phyloP scores from a whole-genome alignment of 2,797 vertebrate genomes.

The Columba guinea region DNA sequence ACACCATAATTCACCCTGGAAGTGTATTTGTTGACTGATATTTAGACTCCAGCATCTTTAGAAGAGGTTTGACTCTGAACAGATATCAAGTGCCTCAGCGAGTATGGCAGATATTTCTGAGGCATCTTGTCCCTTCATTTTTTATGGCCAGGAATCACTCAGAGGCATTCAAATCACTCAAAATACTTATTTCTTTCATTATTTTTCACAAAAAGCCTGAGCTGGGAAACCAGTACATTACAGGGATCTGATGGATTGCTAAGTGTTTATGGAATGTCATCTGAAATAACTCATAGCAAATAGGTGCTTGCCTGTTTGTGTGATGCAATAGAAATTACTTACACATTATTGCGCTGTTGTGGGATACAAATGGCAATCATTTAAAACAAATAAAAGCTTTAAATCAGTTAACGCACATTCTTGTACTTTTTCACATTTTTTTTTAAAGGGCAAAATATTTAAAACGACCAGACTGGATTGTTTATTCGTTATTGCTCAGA shows the following conservation, averaged over 20 bases:
- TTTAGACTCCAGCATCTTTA: background rate
- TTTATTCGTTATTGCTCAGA: background rate
- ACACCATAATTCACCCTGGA: background rate
- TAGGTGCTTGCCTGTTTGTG: constrained; percentile 6
- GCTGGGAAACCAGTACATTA: background rate
- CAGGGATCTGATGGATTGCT: constrained; percentile 39
- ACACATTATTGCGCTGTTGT: background rate
- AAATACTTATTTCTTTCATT: background rate
- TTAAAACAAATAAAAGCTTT: constrained; percentile 27
- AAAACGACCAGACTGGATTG: background rate
- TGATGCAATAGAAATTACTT: constrained; percentile 14
- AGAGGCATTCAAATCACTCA: background rate
- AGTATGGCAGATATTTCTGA: background rate
- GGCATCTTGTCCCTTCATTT: background rate
- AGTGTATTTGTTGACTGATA: background rate
- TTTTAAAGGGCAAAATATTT: background rate
- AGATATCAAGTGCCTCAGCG: background rate
- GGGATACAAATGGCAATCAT: constrained; percentile 39
- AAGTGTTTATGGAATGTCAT: constrained; percentile 39
- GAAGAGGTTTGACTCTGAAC: background rate
- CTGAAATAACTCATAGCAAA: constrained; percentile 58
- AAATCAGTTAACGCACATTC: background rate
- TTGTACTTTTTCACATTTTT: background rate
- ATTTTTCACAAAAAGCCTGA: background rate
- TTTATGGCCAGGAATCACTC: background rate